Evolutionary conservation across 2,888 invertebrate genomes (phyloP).

Genomic region (Selenia dentaria): DNA sequence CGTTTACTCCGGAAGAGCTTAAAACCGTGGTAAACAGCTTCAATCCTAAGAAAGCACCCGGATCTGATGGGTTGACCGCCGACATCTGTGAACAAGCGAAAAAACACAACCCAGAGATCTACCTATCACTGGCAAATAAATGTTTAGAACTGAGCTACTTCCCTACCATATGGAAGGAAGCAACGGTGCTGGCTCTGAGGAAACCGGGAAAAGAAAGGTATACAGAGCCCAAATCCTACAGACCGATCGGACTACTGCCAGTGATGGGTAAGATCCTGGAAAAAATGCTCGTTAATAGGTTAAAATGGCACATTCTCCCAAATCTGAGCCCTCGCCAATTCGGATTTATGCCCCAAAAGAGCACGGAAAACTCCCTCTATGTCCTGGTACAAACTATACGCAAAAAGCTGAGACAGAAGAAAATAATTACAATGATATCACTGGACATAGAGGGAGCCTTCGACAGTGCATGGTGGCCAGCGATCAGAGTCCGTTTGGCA

Average conservation of each 20-base stretch:
- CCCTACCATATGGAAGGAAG: not conserved
- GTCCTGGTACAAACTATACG: not conserved
- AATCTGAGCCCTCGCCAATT: no score
- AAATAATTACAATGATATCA: not conserved
- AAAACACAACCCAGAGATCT: no score
- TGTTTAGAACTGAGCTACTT: not conserved
- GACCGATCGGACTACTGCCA: no score
- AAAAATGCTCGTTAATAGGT: not conserved
- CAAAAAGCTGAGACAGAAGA: not conserved
- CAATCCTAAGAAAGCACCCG: not conserved
- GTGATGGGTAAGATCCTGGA: not conserved
- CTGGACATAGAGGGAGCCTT: not conserved
- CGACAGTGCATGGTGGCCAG: not conserved
- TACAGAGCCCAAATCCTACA: no score
- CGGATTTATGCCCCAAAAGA: not conserved
- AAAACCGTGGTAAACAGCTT: not conserved
- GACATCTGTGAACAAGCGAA: conserved; percentile 16
- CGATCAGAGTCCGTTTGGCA: not conserved
- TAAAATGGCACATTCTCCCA: no score
- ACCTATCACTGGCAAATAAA: no score
- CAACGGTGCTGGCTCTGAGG: not conserved
- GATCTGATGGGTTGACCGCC: not conserved
- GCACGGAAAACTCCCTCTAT: not conserved
- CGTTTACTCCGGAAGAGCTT: not conserved
- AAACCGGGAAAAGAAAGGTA: not conserved